phyloP scores from a whole-genome alignment of 2,888 invertebrate species.

The Cheiracanthium punctorium region DNA sequence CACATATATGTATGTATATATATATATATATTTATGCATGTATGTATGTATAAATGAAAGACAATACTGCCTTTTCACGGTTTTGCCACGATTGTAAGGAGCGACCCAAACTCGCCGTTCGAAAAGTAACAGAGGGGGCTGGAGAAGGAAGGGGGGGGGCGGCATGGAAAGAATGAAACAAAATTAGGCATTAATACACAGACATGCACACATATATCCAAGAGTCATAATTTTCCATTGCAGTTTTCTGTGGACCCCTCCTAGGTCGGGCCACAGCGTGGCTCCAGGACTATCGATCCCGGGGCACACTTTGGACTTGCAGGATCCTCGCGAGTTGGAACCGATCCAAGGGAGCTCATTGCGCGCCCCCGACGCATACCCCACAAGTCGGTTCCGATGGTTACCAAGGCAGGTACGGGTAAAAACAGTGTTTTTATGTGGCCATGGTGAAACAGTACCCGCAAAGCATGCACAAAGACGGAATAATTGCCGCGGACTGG shows the following conservation, averaged over 20 bases:
- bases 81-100: no score
- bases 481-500: neutral
- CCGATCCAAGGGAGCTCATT: constrained; percentile 4
- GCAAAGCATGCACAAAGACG: constrained; percentile 51
- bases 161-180: no score
- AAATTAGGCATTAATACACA: neutral
- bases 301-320: constrained; percentile 16
- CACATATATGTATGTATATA: no score
- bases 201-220: neutral
- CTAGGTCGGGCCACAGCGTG: neutral
- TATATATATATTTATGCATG: no score
- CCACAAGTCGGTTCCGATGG: constrained; percentile 28
- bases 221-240: neutral
- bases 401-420: constrained; percentile 67
- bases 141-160: no score
- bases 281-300: constrained; percentile 25
- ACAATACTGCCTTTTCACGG: no score
- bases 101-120: no score
- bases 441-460: constrained; percentile 30
- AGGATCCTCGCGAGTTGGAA: constrained; percentile 2
- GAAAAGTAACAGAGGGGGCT: no score
- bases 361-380: neutral
- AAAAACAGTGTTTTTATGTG: constrained; percentile 59
- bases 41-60: no score
- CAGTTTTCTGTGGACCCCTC: constrained; percentile 12